Percentiles rank a stretch among this genome's conserved stretches.
Evolutionary conservation across 2,888 invertebrate genomes (phyloP).

Genomic region (Mycalesis mineus): DNA sequence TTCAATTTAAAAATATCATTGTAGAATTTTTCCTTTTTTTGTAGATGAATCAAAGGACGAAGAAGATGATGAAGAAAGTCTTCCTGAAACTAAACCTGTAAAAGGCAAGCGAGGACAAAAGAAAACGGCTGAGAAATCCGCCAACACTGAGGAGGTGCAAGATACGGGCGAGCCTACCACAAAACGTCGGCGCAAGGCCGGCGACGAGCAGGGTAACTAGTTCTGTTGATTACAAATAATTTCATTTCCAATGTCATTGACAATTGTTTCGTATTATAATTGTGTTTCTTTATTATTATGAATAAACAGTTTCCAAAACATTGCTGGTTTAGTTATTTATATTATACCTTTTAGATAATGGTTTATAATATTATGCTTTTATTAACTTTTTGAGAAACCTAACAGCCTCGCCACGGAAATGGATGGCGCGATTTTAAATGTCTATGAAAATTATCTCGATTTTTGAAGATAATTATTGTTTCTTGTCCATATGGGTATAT

Average conservation of each 20-base stretch:
- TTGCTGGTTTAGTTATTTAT: slow-evolving; percentile 54
- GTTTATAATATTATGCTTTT: background rate
- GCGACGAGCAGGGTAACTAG: slow-evolving; percentile 73
- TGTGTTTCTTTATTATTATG: slow-evolving; percentile 57
- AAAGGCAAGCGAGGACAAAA: slow-evolving; percentile 60
- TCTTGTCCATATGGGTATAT: too few relatives aligned
- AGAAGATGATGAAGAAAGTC: slow-evolving; percentile 41
- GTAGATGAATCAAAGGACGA: slow-evolving; percentile 51
- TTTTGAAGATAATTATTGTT: too few relatives aligned
- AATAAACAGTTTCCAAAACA: slow-evolving; percentile 67
- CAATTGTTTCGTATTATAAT: slow-evolving; percentile 57
- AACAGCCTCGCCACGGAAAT: too few relatives aligned
- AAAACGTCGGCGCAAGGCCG: slow-evolving; percentile 63
- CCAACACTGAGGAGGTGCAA: slow-evolving; percentile 45
- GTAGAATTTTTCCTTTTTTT: slow-evolving; percentile 10
- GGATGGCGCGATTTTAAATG: too few relatives aligned
- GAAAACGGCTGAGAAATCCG: slow-evolving; percentile 46
- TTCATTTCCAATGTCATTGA: slow-evolving; percentile 33
- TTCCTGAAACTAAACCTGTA: slow-evolving; percentile 48
- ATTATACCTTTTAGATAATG: slow-evolving; percentile 28
- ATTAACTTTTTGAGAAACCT: background rate
- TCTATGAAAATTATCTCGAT: too few relatives aligned
- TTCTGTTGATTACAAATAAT: slow-evolving; percentile 43
- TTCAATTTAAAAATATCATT: background rate
- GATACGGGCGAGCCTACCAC: slow-evolving; percentile 52